phyloP scores from a whole-genome alignment of 2,797 vertebrate genomes.

The Pantherophis alleghaniensis region DNA sequence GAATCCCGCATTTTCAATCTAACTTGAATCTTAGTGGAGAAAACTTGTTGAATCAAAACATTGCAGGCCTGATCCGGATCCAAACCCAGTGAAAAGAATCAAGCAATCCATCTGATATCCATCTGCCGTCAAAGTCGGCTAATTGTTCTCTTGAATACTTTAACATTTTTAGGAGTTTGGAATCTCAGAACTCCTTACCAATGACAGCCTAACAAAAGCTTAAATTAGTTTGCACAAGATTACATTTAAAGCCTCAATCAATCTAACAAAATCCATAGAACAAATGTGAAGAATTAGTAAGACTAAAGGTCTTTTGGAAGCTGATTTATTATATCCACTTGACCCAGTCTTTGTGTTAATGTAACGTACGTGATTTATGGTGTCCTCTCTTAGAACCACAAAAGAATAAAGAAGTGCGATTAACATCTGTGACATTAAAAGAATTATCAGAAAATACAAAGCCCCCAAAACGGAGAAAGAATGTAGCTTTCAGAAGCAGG shows the following conservation, averaged over 20 bases:
- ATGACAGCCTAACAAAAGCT: slow-evolving; percentile 13
- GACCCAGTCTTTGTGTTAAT: slow-evolving; percentile 25
- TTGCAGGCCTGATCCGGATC: background rate
- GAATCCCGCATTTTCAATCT: background rate
- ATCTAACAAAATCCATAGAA: slow-evolving; percentile 40
- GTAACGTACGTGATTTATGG: slow-evolving; percentile 29
- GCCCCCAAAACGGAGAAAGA: background rate
- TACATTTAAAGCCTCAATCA: slow-evolving; percentile 34
- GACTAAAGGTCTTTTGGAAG: slow-evolving; percentile 34
- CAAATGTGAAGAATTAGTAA: slow-evolving; percentile 18
- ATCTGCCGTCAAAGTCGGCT: background rate
- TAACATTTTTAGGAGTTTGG: slow-evolving; percentile 25
- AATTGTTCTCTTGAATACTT: slow-evolving; percentile 18
- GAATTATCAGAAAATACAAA: slow-evolving; percentile 23
- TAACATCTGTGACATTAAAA: slow-evolving; percentile 15
- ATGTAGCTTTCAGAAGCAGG: background rate
- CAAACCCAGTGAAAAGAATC: background rate
- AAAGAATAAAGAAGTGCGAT: slow-evolving; percentile 21
- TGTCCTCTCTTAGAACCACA: slow-evolving; percentile 14
- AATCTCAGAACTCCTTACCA: slow-evolving; percentile 22
- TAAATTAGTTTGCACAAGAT: slow-evolving; percentile 35
- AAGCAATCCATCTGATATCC: slow-evolving; percentile 1
- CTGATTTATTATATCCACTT: slow-evolving; percentile 39
- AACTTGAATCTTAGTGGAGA: background rate
- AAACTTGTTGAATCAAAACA: background rate